These are phyloP conservation scores for Nomada ferruginata DNA, from an alignment of 2,888 invertebrate genomes.

Conservation along the genomic window DNA sequence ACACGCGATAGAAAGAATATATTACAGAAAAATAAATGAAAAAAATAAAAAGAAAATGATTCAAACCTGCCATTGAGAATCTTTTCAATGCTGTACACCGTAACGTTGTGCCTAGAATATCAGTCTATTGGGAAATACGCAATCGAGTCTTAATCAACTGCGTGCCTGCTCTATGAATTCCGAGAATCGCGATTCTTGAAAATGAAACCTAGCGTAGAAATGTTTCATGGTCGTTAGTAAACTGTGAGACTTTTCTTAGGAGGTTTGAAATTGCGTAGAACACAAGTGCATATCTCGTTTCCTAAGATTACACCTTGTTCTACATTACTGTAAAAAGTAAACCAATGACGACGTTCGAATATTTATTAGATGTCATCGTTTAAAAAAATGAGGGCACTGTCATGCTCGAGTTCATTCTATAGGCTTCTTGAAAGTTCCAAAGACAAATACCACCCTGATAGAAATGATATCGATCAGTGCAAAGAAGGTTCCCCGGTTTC, in stretches of 20 bases:
- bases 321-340: no score
- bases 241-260: neutral
- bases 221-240: neutral
- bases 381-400: no score
- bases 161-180: neutral
- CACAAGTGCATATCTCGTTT: no score
- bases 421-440: no score
- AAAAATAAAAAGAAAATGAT: neutral
- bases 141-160: slow-evolving; percentile 15
- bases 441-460: no score
- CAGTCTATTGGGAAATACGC: neutral
- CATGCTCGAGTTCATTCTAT: no score
- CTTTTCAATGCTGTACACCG: neutral
- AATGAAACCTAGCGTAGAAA: neutral
- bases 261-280: neutral
- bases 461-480: no score
- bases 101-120: slow-evolving; percentile 1
- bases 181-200: neutral
- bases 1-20: neutral
- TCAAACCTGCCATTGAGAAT: neutral
- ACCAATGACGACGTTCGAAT: no score
- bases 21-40: neutral
- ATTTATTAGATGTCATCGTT: no score
- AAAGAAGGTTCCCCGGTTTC: no score
- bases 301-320: no score